phyloP scores from a whole-genome alignment of 2,797 vertebrate species.

The Hemibagrus guttatus region DNA sequence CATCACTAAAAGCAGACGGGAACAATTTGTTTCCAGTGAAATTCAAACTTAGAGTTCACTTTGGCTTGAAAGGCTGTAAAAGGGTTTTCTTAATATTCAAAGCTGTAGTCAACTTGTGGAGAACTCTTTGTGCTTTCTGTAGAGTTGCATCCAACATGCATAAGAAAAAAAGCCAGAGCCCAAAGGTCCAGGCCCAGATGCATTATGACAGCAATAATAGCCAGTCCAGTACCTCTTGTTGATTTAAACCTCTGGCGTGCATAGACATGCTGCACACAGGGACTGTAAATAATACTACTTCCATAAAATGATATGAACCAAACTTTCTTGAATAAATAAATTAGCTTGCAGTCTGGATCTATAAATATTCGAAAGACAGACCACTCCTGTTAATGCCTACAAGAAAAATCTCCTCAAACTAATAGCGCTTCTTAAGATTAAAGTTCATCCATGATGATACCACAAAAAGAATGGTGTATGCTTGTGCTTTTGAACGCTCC shows the following conservation, averaged over 20 bases:
- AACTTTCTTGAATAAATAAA: slow-evolving; percentile 46
- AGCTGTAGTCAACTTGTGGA: not conserved
- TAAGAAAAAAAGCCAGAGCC: not conserved
- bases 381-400: not conserved
- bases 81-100: not conserved
- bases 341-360: slow-evolving; percentile 27
- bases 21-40: not conserved
- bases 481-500: not conserved
- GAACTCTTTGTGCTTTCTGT: not conserved
- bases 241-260: slow-evolving; percentile 44
- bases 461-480: not conserved
- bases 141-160: slow-evolving; percentile 2
- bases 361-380: slow-evolving; percentile 36
- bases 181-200: slow-evolving; percentile 5
- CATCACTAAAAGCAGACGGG: not conserved
- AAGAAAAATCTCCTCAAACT: not conserved
- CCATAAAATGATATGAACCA: slow-evolving; percentile 44
- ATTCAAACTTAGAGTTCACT: not conserved
- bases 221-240: slow-evolving; percentile 26
- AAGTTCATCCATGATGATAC: not conserved
- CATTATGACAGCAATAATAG: slow-evolving; percentile 42
- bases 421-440: not conserved
- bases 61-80: not conserved
- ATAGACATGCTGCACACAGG: slow-evolving; percentile 24
- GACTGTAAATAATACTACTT: slow-evolving; percentile 50